phyloP scores from a whole-genome alignment of 2,888 invertebrate species.

The Piscicola geometra region DNA sequence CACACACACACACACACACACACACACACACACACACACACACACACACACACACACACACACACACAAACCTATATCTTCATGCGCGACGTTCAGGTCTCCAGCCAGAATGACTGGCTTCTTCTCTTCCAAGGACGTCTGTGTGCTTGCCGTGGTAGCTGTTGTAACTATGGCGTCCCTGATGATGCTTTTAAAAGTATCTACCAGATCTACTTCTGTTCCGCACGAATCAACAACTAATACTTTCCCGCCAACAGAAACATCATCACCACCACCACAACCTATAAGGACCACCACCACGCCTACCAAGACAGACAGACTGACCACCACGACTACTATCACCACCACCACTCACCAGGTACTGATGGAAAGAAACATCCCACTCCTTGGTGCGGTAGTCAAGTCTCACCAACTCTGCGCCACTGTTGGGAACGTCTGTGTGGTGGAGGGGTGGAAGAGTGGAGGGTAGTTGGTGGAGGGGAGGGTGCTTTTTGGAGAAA shows the following conservation, averaged over 20 bases:
- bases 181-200: too few species aligned
- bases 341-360: conserved; percentile 58
- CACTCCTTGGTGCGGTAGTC: conserved; percentile 77
- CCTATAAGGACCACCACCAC: too few species aligned
- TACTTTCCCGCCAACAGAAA: too few species aligned
- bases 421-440: conserved; percentile 86
- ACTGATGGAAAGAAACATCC: conserved; percentile 77
- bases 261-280: too few species aligned
- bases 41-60: conserved; percentile 64
- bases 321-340: too few species aligned
- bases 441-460: too few species aligned
- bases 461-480: too few species aligned
- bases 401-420: conserved; percentile 77
- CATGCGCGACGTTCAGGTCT: conserved; percentile 94
- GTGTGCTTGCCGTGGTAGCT: not conserved
- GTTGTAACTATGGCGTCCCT: too few species aligned
- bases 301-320: too few species aligned
- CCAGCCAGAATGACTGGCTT: conserved; percentile 94
- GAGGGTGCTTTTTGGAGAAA: too few species aligned
- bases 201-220: too few species aligned
- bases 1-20: conserved; percentile 14
- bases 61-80: conserved; percentile 71
- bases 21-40: conserved; percentile 72
- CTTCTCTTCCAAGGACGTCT: conserved; percentile 68
- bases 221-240: too few species aligned